A percentile compares a stretch with the other conserved stretches of the same genome.
Evolutionary conservation across 2,113 vertebrate genomes (phyloP).

Genomic region (Nesogale talazaci): DNA sequence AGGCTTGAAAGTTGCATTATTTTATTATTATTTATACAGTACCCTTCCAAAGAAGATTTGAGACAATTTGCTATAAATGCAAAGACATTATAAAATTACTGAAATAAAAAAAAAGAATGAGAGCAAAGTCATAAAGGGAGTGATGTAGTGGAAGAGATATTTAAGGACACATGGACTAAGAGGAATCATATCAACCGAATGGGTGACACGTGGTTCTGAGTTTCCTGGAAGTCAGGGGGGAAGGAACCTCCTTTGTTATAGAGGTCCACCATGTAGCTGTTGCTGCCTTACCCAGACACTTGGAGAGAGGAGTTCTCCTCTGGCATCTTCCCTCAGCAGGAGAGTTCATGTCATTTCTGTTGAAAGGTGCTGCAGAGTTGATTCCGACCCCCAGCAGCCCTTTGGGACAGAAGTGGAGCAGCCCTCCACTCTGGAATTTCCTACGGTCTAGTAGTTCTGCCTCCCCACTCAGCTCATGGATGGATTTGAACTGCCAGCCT

Average conservation of each 20-base stretch:
- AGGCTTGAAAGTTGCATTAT: neutral
- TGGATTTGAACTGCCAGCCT: neutral
- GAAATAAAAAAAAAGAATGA: neutral
- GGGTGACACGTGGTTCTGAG: neutral
- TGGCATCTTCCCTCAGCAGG: neutral
- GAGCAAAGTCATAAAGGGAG: neutral
- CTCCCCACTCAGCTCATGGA: neutral
- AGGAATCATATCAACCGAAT: neutral
- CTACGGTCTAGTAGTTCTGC: too few relatives aligned
- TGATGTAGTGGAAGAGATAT: neutral
- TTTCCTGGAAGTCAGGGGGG: neutral
- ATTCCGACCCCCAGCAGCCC: neutral
- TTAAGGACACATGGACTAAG: neutral
- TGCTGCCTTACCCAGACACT: neutral
- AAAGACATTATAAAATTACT: neutral
- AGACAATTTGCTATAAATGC: neutral
- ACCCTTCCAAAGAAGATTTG: slow-evolving; percentile 37
- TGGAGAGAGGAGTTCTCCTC: neutral
- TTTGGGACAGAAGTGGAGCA: neutral
- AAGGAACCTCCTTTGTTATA: neutral
- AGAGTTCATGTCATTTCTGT: neutral
- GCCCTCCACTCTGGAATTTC: too few relatives aligned
- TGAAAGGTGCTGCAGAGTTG: neutral
- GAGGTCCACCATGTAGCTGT: neutral
- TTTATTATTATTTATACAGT: neutral